phyloP scores from a whole-genome alignment of 2,113 vertebrate species.

The Cyanistes caeruleus region DNA sequence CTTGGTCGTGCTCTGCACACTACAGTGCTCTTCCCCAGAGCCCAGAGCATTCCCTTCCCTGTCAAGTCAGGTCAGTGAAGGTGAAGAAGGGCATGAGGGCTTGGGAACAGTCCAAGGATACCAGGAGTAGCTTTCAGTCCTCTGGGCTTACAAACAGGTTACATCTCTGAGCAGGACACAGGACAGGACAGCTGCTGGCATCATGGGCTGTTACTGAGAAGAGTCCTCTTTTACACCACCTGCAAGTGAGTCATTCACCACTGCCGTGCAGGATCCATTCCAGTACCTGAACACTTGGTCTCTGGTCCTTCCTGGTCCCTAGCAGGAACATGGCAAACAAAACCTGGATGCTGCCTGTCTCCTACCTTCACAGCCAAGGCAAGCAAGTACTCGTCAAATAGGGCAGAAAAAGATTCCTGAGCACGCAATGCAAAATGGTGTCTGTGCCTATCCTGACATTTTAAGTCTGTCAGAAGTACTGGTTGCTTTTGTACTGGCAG shows the following conservation, averaged over 20 bases:
- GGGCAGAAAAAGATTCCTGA: not conserved
- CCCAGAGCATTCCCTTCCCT: not conserved
- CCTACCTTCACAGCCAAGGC: not conserved
- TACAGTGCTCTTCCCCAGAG: not conserved
- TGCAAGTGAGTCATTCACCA: rapidly evolving
- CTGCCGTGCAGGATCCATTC: not conserved
- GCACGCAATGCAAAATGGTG: not conserved
- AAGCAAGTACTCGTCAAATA: not conserved
- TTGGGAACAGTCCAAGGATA: not conserved
- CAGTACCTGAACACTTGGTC: rapidly evolving
- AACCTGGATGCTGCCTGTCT: not conserved
- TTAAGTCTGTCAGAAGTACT: not conserved
- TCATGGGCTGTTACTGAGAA: not conserved
- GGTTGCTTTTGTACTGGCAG: not conserved
- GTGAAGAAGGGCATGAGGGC: not conserved
- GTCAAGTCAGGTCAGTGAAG: not conserved
- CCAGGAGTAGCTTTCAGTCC: not conserved
- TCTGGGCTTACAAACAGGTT: not conserved
- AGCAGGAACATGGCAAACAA: not conserved
- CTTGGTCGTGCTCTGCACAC: not conserved
- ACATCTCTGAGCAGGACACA: not conserved
- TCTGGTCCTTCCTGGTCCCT: not conserved
- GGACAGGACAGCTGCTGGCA: not conserved
- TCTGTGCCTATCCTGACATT: not conserved
- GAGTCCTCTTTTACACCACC: not conserved